These are phyloP conservation scores for Phania funesta DNA, from an alignment of 2,888 invertebrate genomes.

Conservation along the genomic window DNA sequence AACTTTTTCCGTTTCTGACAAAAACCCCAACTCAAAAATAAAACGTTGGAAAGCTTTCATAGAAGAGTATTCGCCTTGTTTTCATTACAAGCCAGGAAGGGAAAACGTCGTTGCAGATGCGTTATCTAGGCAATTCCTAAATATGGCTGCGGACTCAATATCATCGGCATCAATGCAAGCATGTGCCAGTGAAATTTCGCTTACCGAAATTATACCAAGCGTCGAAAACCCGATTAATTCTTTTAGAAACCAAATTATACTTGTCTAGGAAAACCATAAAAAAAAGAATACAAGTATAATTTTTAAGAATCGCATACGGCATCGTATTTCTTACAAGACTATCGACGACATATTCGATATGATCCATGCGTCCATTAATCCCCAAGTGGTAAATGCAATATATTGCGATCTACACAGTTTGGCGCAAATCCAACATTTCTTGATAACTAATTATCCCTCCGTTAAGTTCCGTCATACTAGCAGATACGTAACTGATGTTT, in stretches of 20 bases:
- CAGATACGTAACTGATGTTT: constrained; percentile 55
- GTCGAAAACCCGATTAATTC: constrained; percentile 34
- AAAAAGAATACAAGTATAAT: constrained; percentile 54
- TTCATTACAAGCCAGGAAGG: constrained; percentile 51
- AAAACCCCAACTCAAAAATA: constrained; percentile 60
- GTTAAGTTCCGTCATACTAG: constrained; percentile 39
- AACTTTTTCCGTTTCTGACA: constrained; percentile 66
- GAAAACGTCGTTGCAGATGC: constrained; percentile 59
- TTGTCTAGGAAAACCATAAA: constrained; percentile 12
- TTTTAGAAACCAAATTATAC: constrained; percentile 50
- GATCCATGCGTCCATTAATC: constrained; percentile 24
- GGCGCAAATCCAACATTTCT: constrained; percentile 38
- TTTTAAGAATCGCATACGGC: constrained; percentile 41
- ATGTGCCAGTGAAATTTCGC: constrained; percentile 43
- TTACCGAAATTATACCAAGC: constrained; percentile 36
- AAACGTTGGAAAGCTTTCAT: constrained; percentile 37
- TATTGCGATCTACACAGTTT: constrained; percentile 34
- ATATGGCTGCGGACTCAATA: constrained; percentile 12
- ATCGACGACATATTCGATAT: constrained; percentile 5
- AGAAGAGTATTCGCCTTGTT: constrained; percentile 34
- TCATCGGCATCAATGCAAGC: constrained; percentile 25
- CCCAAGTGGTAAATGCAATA: constrained; percentile 21
- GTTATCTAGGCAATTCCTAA: constrained; percentile 15
- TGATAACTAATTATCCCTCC: constrained; percentile 29
- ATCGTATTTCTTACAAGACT: constrained; percentile 26